These are phyloP conservation scores for Cephus runcator DNA, from an alignment of 2,888 invertebrate species.

Conservation along the genomic window DNA sequence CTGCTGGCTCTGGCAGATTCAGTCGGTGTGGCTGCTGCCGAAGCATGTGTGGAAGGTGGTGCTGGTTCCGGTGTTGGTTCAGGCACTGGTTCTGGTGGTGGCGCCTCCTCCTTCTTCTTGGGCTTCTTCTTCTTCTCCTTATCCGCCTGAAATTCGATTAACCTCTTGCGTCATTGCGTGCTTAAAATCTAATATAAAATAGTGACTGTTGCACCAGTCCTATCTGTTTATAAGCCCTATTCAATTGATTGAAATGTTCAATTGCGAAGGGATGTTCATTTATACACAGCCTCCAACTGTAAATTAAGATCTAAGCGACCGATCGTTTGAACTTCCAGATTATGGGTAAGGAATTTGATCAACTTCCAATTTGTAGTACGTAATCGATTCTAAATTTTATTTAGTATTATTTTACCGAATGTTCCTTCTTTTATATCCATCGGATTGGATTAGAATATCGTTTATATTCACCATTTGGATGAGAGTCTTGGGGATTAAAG, in stretches of 20 bases:
- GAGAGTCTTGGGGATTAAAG: background rate
- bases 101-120: conserved; percentile 79
- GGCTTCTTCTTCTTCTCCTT: conserved; percentile 91
- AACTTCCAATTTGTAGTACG: background rate
- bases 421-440: background rate
- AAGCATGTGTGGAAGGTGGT: conserved; percentile 71
- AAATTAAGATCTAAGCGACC: background rate
- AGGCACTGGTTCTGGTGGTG: conserved; percentile 70
- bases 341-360: background rate
- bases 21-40: conserved; percentile 64
- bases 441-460: background rate
- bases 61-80: conserved; percentile 78
- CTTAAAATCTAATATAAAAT: background rate
- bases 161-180: background rate
- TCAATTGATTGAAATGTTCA: background rate
- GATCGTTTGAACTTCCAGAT: background rate
- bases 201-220: background rate
- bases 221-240: background rate
- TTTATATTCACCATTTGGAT: background rate
- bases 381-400: background rate
- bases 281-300: background rate
- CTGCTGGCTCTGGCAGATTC: conserved; percentile 74
- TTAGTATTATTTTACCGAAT: background rate
- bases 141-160: conserved; percentile 76
- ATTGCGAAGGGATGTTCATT: background rate